These are phyloP conservation scores for Dolichopus griseipennis DNA, from an alignment of 2,888 invertebrate species.

Conservation along the genomic window DNA sequence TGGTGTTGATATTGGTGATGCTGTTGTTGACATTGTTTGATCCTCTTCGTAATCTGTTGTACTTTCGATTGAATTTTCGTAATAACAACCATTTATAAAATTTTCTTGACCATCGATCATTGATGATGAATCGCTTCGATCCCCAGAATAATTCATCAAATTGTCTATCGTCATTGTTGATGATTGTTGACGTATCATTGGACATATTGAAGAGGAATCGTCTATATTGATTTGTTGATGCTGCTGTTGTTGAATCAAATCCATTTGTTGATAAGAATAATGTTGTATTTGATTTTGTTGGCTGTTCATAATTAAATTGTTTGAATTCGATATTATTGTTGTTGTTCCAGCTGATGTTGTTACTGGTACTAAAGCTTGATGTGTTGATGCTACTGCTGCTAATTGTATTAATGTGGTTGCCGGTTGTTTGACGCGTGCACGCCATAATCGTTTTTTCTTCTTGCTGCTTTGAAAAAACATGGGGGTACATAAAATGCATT, in stretches of 20 bases:
- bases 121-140: constrained; percentile 10
- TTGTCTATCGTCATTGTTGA: constrained; percentile 12
- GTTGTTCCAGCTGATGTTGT: constrained; percentile 36
- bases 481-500: constrained; percentile 44
- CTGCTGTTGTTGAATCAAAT: constrained; percentile 1
- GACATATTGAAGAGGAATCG: constrained; percentile 15
- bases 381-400: constrained; percentile 17
- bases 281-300: not conserved
- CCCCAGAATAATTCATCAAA: constrained; percentile 7
- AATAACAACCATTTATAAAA: constrained; percentile 30
- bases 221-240: constrained; percentile 8
- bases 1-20: constrained; percentile 17
- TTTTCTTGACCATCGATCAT: constrained; percentile 16
- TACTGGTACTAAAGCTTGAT: constrained; percentile 26
- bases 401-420: constrained; percentile 31
- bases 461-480: constrained; percentile 42
- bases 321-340: constrained; percentile 16
- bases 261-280: constrained; percentile 2
- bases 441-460: constrained; percentile 43
- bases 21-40: constrained; percentile 23
- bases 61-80: constrained; percentile 34
- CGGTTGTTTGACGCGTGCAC: constrained; percentile 40
- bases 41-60: constrained; percentile 27
- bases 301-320: constrained; percentile 15
- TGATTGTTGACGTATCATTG: constrained; percentile 9